These are phyloP conservation scores for Myrmophylax atrothorax DNA, from an alignment of 2,113 vertebrate genomes.

Conservation along the genomic window DNA sequence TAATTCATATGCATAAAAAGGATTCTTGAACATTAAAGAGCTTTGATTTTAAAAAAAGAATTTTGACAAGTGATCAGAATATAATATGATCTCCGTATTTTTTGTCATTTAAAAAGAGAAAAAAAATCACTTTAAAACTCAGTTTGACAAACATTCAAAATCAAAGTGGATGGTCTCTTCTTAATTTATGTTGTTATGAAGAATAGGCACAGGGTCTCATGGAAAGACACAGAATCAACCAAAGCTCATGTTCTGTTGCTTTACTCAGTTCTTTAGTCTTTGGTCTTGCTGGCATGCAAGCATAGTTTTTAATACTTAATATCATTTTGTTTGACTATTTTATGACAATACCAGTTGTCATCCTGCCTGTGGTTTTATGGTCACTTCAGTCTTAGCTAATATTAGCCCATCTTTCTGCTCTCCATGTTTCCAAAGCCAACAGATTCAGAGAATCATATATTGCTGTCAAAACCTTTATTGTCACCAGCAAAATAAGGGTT, in stretches of 20 bases:
- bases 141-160: conserved; percentile 19
- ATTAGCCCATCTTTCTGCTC: background rate
- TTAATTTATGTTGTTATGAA: background rate
- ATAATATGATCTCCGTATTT: background rate
- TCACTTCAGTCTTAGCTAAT: background rate
- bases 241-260: background rate
- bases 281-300: background rate
- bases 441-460: background rate
- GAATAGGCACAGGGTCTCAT: background rate
- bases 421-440: background rate
- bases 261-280: background rate
- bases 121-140: background rate
- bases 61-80: conserved; percentile 22
- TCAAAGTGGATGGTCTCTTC: background rate
- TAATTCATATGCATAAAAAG: conserved; percentile 12
- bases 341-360: background rate
- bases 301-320: background rate
- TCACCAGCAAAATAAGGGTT: background rate
- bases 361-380: background rate
- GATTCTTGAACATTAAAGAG: conserved; percentile 20
- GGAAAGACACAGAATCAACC: background rate
- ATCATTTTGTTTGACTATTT: background rate
- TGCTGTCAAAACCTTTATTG: background rate
- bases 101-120: background rate
- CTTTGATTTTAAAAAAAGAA: conserved; percentile 34